phyloP scores from a whole-genome alignment of 2,113 vertebrate species.

The Castor canadensis region DNA sequence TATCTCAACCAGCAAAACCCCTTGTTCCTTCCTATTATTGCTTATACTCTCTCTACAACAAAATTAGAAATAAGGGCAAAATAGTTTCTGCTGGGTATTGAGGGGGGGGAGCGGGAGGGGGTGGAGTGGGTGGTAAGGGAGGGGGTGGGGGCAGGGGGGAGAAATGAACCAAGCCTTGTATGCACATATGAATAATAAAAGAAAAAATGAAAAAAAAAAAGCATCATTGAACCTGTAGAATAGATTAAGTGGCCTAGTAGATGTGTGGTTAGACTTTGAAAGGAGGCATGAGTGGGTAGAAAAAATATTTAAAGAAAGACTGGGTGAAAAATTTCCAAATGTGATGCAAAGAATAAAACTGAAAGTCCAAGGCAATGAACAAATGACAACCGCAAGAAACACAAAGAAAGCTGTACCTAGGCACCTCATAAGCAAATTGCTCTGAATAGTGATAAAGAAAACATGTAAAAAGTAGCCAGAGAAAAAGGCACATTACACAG shows the following conservation, averaged over 20 bases:
- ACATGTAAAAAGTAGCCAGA: not conserved
- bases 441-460: not conserved
- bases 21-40: no score
- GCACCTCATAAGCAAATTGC: not conserved
- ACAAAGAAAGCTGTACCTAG: not conserved
- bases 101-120: no score
- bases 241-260: no score
- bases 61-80: no score
- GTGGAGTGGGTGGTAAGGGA: no score
- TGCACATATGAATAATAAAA: no score
- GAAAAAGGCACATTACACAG: not conserved
- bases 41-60: no score
- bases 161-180: no score
- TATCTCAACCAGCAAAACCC: no score
- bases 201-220: not conserved
- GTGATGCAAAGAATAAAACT: not conserved
- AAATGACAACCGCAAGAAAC: not conserved
- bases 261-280: not conserved
- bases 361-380: not conserved
- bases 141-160: no score
- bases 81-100: no score
- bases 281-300: not conserved
- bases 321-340: not conserved
- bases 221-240: not conserved
- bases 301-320: not conserved